Conservation (phyloP, 2,113 vertebrate genomes). For the Bagarius yarrelli region DNA sequence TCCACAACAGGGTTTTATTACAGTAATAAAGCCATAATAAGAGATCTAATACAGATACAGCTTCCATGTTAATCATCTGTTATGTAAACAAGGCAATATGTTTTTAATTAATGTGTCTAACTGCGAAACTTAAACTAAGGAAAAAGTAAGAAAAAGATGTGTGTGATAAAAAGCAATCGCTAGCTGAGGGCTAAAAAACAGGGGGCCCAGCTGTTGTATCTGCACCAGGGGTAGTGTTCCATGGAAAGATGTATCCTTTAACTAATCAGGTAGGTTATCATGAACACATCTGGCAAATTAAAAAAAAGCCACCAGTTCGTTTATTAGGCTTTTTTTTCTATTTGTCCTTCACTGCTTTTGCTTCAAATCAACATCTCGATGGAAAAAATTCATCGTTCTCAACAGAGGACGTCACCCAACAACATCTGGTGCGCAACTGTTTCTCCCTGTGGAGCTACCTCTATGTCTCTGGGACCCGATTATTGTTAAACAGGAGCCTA, state of each 20-base stretch:
- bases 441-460: not conserved
- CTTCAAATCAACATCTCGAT: not conserved
- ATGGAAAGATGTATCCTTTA: not conserved
- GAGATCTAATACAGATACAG: not conserved
- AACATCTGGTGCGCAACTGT: slow-evolving; percentile 23
- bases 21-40: slow-evolving; percentile 6
- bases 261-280: not conserved
- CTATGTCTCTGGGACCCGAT: slow-evolving; percentile 10
- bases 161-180: not conserved
- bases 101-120: not conserved
- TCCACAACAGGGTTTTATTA: slow-evolving; percentile 5
- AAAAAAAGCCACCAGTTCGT: not conserved
- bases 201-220: not conserved
- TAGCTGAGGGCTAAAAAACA: slow-evolving; percentile 2
- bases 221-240: not conserved
- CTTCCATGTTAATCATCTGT: not conserved
- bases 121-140: not conserved
- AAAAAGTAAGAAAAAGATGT: not conserved
- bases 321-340: not conserved
- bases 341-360: not conserved
- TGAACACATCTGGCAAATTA: not conserved
- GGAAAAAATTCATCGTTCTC: not conserved
- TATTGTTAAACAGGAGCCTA: slow-evolving; percentile 25
- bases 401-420: slow-evolving; percentile 7
- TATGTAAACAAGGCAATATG: not conserved